A percentile compares a stretch with the other conserved stretches of the same genome.
Evolutionary conservation across 2,888 invertebrate genomes (phyloP).

Genomic region (Hymenopus coronatus): DNA sequence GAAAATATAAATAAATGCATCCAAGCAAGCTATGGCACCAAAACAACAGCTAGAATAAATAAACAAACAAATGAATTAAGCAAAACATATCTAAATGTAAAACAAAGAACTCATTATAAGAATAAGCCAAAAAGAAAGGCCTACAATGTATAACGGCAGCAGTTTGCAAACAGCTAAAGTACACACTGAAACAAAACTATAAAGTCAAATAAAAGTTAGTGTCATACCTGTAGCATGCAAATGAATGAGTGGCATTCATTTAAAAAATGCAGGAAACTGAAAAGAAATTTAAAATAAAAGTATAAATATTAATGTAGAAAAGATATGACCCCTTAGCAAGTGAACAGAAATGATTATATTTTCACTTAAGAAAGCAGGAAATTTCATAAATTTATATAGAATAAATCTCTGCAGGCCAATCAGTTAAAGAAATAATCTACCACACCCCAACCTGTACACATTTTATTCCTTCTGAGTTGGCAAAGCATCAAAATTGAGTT

Average conservation of each 20-base stretch:
- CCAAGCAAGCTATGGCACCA: neutral
- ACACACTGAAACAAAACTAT: slow-evolving; percentile 10
- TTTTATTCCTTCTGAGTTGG: too few species aligned
- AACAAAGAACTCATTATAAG: neutral
- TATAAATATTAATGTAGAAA: neutral
- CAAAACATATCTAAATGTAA: neutral
- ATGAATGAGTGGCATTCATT: neutral
- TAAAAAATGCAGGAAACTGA: neutral
- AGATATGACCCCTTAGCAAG: neutral
- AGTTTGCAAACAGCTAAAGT: neutral
- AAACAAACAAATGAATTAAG: neutral
- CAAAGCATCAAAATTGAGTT: too few species aligned
- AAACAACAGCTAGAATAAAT: neutral
- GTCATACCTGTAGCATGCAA: neutral
- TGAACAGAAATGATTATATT: neutral
- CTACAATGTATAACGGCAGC: too few species aligned
- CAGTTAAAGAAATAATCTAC: neutral
- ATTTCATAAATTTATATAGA: neutral
- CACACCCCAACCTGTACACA: too few species aligned
- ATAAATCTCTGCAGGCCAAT: neutral
- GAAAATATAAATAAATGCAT: neutral
- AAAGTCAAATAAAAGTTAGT: neutral
- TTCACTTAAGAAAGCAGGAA: neutral
- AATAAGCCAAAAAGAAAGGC: too few species aligned
- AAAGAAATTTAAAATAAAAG: neutral